These are phyloP conservation scores for Antitype chi DNA, from an alignment of 2,888 invertebrate species.

Conservation along the genomic window DNA sequence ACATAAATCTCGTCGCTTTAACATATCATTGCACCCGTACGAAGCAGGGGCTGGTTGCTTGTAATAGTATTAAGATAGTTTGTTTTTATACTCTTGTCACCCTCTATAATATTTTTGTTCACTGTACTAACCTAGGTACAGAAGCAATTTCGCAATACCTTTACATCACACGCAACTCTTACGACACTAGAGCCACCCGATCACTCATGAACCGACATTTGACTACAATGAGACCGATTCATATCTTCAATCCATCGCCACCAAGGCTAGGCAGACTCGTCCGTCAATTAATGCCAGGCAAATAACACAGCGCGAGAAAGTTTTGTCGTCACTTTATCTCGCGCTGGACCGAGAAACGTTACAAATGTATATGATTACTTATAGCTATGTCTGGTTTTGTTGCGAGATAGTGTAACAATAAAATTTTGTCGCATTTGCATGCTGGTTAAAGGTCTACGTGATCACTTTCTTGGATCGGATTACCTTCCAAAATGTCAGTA, in stretches of 20 bases:
- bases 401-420: conserved; percentile 16
- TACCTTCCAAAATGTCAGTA: conserved; percentile 88
- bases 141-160: conserved; percentile 44
- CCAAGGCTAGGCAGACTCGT: conserved; percentile 65
- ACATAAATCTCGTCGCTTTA: not conserved
- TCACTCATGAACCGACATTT: conserved; percentile 68
- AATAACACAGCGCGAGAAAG: conserved; percentile 14
- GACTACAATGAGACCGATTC: conserved; percentile 66
- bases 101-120: not conserved
- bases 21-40: no score
- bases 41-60: not conserved
- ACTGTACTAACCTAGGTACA: not conserved
- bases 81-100: not conserved
- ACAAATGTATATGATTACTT: not conserved
- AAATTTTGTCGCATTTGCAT: conserved; percentile 15
- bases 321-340: not conserved
- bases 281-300: conserved; percentile 51
- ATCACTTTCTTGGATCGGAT: conserved; percentile 88
- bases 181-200: conserved; percentile 51
- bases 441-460: conserved; percentile 74
- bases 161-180: conserved; percentile 53
- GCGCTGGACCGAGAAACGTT: not conserved
- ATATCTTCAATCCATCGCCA: conserved; percentile 65
- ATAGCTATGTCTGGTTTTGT: not conserved
- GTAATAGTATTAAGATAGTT: not conserved